phyloP scores from a whole-genome alignment of 1,140 invertebrate species.

The Phthorimaea operculella region DNA sequence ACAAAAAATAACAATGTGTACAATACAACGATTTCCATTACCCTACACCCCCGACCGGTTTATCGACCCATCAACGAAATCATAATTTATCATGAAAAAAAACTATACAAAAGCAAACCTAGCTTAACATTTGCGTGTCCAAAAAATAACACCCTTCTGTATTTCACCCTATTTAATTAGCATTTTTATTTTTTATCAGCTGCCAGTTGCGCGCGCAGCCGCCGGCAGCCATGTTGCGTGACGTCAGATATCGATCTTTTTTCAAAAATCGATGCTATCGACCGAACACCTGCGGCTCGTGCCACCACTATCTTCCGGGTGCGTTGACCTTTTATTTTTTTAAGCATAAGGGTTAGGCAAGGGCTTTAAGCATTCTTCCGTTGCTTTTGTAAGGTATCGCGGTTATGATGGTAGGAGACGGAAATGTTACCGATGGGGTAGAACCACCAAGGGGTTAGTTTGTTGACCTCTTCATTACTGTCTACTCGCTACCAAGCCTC shows the following conservation, averaged over 20 bases:
- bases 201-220: constrained; percentile 46
- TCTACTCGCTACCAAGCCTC: too few relatives aligned
- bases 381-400: not conserved
- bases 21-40: not conserved
- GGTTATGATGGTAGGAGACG: not conserved
- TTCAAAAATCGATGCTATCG: constrained; percentile 47
- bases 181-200: constrained; percentile 22
- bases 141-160: constrained; percentile 26
- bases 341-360: not conserved
- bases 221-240: constrained; percentile 34
- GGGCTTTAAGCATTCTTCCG: not conserved
- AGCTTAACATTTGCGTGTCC: constrained; percentile 1
- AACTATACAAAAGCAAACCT: constrained; percentile 1
- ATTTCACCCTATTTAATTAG: constrained; percentile 38
- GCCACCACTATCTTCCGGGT: constrained; percentile 36
- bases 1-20: not conserved
- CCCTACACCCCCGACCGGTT: not conserved
- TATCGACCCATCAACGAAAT: constrained; percentile 3
- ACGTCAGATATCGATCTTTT: constrained; percentile 57
- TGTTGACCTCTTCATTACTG: not conserved
- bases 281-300: constrained; percentile 52
- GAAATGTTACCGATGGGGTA: not conserved
- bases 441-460: not conserved
- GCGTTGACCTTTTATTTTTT: constrained; percentile 35
- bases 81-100: not conserved